Conservation (phyloP, 2,113 vertebrate genomes). For the Cygnus atratus region DNA sequence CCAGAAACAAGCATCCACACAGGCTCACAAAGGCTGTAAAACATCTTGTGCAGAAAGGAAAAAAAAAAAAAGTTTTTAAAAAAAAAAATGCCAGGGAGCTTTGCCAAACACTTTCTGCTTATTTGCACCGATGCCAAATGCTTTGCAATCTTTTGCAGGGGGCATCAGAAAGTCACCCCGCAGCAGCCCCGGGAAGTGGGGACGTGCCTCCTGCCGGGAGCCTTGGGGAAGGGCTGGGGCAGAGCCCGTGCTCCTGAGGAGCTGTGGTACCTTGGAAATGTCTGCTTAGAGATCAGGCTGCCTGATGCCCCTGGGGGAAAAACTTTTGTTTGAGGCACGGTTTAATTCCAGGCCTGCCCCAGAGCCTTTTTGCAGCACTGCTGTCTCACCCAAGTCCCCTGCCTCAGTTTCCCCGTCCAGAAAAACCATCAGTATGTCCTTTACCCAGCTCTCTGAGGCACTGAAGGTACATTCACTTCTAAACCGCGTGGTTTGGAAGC, state of each 20-base stretch:
- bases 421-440: not conserved
- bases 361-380: not conserved
- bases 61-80: not conserved
- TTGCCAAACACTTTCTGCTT: slow-evolving; percentile 10
- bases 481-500: not conserved
- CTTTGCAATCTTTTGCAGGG: slow-evolving; percentile 36
- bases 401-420: not conserved
- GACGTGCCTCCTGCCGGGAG: not conserved
- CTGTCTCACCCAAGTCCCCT: not conserved
- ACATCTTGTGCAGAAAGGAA: slow-evolving; percentile 62
- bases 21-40: slow-evolving; percentile 78
- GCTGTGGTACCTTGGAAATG: not conserved
- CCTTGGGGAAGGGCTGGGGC: not conserved
- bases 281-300: not conserved
- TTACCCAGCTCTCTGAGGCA: not conserved
- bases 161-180: slow-evolving; percentile 2
- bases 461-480: not conserved
- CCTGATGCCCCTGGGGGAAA: not conserved
- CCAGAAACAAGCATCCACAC: slow-evolving; percentile 75
- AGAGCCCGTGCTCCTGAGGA: rapidly evolving
- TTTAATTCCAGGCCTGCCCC: not conserved
- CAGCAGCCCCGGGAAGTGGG: not conserved
- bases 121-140: slow-evolving; percentile 47
- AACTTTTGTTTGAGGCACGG: not conserved
- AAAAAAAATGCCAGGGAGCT: not conserved